Evolutionary conservation across 2,113 vertebrate genomes (phyloP).

Genomic region (Eidolon helvum): DNA sequence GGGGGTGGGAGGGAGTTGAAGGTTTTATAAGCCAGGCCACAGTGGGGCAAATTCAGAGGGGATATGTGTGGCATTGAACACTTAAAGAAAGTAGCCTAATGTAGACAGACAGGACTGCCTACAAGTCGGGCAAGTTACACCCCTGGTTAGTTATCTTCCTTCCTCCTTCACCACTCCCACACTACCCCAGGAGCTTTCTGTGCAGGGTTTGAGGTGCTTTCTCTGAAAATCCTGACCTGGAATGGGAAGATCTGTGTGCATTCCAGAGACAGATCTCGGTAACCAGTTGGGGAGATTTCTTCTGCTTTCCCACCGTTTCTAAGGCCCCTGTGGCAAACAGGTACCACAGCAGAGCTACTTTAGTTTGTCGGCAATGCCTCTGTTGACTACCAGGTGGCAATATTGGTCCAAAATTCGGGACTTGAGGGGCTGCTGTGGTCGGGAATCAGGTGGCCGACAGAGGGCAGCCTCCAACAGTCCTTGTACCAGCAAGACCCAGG

Average conservation of each 20-base stretch:
- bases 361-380: neutral
- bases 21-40: neutral
- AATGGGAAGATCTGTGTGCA: neutral
- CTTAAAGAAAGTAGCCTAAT: neutral
- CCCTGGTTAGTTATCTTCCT: neutral
- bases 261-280: neutral
- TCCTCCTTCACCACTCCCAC: neutral
- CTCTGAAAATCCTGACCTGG: neutral
- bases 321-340: neutral
- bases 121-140: neutral
- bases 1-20: neutral
- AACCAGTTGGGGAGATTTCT: neutral
- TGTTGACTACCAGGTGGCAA: slow-evolving; percentile 13
- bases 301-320: neutral
- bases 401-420: neutral
- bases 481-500: neutral
- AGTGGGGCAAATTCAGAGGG: neutral
- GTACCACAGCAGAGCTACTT: neutral
- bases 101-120: neutral
- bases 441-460: neutral
- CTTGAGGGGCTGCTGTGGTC: neutral
- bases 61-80: neutral
- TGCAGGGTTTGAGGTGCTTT: neutral
- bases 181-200: neutral
- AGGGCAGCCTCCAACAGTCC: slow-evolving; percentile 23